These are phyloP conservation scores for Lithophane leautieri DNA, from an alignment of 2,888 invertebrate genomes.

Conservation along the genomic window DNA sequence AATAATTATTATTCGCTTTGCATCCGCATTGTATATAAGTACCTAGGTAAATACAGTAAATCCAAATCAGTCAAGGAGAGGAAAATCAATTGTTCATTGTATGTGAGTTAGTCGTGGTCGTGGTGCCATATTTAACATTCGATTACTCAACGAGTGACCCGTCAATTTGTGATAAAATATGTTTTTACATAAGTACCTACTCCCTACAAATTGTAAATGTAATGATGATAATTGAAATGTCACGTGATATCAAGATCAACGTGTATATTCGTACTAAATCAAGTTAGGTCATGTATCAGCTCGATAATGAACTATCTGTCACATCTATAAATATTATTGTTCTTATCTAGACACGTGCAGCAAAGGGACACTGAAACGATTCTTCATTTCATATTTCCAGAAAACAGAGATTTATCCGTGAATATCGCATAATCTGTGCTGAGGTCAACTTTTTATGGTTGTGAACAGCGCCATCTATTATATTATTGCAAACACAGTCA, in stretches of 20 bases:
- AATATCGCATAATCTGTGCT: not conserved
- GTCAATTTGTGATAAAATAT: slow-evolving; percentile 40
- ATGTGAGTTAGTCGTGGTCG: slow-evolving; percentile 40
- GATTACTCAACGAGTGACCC: slow-evolving; percentile 46
- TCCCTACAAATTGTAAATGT: slow-evolving; percentile 33
- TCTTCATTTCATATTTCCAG: slow-evolving; percentile 28
- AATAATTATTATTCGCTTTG: slow-evolving; percentile 20
- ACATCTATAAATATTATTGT: slow-evolving; percentile 35
- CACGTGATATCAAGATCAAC: slow-evolving; percentile 56
- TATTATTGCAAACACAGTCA: slow-evolving; percentile 8
- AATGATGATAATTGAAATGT: slow-evolving; percentile 40
- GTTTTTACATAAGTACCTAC: not conserved
- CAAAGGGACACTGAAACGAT: slow-evolving; percentile 18
- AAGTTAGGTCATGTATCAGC: slow-evolving; percentile 17
- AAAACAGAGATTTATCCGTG: not conserved
- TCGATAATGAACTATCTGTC: slow-evolving; percentile 17
- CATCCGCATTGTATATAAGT: slow-evolving; percentile 14
- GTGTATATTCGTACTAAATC: slow-evolving; percentile 24
- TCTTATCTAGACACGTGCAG: slow-evolving; percentile 17
- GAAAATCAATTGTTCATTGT: slow-evolving; percentile 63
- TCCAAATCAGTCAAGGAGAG: slow-evolving; percentile 49
- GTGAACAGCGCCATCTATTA: slow-evolving; percentile 59
- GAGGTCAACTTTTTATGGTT: not conserved
- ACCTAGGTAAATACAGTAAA: slow-evolving; percentile 28
- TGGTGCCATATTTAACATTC: slow-evolving; percentile 44